phyloP scores from a whole-genome alignment of 2,888 invertebrate species.

The Catocala fraxini region DNA sequence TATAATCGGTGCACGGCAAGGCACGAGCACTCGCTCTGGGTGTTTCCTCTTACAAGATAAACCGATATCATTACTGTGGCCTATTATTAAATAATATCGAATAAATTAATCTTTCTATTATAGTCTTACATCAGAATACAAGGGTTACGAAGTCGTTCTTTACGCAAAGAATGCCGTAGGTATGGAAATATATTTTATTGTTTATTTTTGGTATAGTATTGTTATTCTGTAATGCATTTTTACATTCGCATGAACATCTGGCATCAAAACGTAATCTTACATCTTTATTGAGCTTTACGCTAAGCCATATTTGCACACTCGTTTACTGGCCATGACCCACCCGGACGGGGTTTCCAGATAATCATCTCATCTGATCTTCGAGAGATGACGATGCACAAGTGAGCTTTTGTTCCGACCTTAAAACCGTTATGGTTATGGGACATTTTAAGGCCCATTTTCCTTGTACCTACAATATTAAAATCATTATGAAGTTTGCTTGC shows the following conservation, averaged over 20 bases:
- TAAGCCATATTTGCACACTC: conserved; percentile 59
- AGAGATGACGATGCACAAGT: conserved; percentile 62
- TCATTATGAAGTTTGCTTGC: conserved; percentile 37
- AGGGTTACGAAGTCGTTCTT: neutral
- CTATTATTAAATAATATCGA: conserved; percentile 23
- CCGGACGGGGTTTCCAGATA: conserved; percentile 59
- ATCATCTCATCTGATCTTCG: conserved; percentile 65
- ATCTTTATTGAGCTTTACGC: conserved; percentile 54
- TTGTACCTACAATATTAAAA: conserved; percentile 30
- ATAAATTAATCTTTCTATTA: conserved; percentile 8
- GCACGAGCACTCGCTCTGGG: conserved; percentile 19
- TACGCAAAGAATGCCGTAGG: too few relatives aligned
- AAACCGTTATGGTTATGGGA: conserved; percentile 45
- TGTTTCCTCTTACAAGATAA: conserved; percentile 35
- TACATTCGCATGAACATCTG: conserved; percentile 46
- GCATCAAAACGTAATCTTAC: conserved; percentile 51
- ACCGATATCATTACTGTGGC: conserved; percentile 26
- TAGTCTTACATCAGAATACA: neutral
- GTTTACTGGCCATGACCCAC: conserved; percentile 65
- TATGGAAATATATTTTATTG: neutral
- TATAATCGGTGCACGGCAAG: conserved; percentile 25
- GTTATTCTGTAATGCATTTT: neutral
- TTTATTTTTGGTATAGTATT: conserved; percentile 11
- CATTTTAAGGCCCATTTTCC: conserved; percentile 45
- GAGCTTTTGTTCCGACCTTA: conserved; percentile 52